Conservation (phyloP, 2,113 vertebrate species). For the Marmota monax region DNA sequence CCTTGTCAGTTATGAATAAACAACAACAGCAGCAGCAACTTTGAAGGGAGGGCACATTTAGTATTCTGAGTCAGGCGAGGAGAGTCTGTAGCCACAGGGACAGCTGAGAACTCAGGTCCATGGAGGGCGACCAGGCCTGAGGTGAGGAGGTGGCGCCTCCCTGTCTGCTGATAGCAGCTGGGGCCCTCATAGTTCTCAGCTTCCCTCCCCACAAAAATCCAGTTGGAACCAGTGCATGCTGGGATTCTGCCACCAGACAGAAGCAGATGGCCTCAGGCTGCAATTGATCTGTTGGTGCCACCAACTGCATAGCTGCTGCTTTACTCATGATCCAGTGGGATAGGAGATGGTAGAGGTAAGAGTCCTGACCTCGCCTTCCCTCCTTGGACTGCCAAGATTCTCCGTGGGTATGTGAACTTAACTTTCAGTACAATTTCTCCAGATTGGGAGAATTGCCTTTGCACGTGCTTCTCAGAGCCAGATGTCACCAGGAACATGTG, state of each 20-base stretch:
- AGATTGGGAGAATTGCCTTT: not conserved
- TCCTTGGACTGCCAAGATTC: conserved; percentile 11
- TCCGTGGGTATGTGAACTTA: not conserved
- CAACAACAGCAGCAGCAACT: not conserved
- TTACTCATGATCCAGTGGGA: conserved; percentile 39
- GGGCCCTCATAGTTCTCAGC: not conserved
- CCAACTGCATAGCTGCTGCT: conserved; percentile 11
- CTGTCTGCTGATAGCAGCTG: conserved; percentile 80
- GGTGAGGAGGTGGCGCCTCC: conserved; percentile 74
- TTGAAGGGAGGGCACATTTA: conserved; percentile 41
- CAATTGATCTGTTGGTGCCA: not conserved
- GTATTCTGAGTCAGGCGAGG: conserved; percentile 71
- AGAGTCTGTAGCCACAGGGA: conserved; percentile 64
- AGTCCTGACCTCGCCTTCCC: not conserved
- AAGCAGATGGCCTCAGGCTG: conserved; percentile 67
- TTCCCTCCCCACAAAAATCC: conserved; percentile 62
- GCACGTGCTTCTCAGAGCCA: not conserved
- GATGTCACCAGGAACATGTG: not conserved
- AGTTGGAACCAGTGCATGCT: conserved; percentile 49
- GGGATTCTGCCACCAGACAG: conserved; percentile 58
- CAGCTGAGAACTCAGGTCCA: conserved; percentile 74
- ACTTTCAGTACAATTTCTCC: not conserved
- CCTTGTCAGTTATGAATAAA: conserved; percentile 46
- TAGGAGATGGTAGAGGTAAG: not conserved
- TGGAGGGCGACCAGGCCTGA: conserved; percentile 25